A percentile compares a stretch with the other conserved stretches of the same genome.
These are phyloP conservation scores for Spea bombifrons DNA, from an alignment of 2,113 vertebrate genomes.

Conservation along the genomic window DNA sequence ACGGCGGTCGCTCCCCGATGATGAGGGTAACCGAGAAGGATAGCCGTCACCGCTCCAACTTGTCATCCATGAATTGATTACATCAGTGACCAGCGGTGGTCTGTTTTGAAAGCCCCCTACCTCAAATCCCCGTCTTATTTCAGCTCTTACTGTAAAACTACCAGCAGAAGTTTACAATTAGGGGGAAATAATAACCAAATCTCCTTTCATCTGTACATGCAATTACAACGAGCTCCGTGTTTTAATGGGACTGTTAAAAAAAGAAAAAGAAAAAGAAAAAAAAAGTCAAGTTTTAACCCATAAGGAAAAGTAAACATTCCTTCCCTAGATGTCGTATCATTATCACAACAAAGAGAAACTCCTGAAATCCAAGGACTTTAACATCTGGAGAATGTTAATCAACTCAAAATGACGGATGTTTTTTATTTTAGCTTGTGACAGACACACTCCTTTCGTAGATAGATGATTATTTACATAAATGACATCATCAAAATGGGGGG, in stretches of 20 bases:
- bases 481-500: slow-evolving; percentile 73
- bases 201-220: slow-evolving; percentile 82
- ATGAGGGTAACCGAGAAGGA: slow-evolving; percentile 59
- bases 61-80: slow-evolving; percentile 74
- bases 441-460: slow-evolving; percentile 76
- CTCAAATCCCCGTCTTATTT: slow-evolving; percentile 64
- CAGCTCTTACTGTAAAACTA: slow-evolving; percentile 74
- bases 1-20: slow-evolving; percentile 68
- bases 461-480: slow-evolving; percentile 82
- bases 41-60: slow-evolving; percentile 66
- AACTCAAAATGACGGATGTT: slow-evolving; percentile 86
- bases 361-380: slow-evolving; percentile 82
- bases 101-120: slow-evolving; percentile 70
- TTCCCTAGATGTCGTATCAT: slow-evolving; percentile 84
- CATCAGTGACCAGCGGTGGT: slow-evolving; percentile 75
- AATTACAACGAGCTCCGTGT: slow-evolving; percentile 74
- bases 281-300: slow-evolving; percentile 77
- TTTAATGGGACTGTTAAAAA: slow-evolving; percentile 73
- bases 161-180: slow-evolving; percentile 85
- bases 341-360: slow-evolving; percentile 87
- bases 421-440: slow-evolving; percentile 82
- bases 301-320: slow-evolving; percentile 84
- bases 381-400: slow-evolving; percentile 90
- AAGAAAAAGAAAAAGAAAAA: slow-evolving; percentile 50
- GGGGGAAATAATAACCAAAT: slow-evolving; percentile 73